Percentiles rank a stretch among this genome's conserved stretches.
Evolutionary conservation across 2,113 vertebrate genomes (phyloP).

Genomic region (Heterotis niloticus): DNA sequence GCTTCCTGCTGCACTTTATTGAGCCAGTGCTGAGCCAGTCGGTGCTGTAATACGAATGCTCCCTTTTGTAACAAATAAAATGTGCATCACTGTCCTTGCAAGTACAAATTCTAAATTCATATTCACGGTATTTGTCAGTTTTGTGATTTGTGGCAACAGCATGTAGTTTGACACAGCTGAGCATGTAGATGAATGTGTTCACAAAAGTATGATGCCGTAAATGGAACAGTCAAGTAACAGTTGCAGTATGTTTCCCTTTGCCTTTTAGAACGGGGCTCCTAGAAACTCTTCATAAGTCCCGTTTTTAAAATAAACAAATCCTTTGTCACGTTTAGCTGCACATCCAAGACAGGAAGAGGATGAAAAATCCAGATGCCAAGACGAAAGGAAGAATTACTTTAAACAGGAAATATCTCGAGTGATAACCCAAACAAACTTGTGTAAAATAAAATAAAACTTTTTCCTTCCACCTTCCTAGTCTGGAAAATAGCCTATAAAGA

Average conservation of each 20-base stretch:
- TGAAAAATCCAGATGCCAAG: not conserved
- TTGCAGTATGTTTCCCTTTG: not conserved
- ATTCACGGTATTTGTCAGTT: too few relatives aligned
- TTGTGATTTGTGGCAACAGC: too few relatives aligned
- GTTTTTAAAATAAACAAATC: not conserved
- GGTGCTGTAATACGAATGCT: too few relatives aligned
- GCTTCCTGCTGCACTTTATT: constrained; percentile 22
- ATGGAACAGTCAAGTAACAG: not conserved
- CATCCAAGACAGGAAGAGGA: not conserved
- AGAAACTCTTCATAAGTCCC: not conserved
- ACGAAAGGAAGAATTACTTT: not conserved
- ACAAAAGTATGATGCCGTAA: too few relatives aligned
- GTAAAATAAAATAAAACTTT: not conserved
- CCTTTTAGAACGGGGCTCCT: not conserved
- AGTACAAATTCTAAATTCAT: too few relatives aligned
- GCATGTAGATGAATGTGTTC: too few relatives aligned
- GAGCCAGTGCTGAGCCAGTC: too few relatives aligned
- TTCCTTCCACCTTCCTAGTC: not conserved
- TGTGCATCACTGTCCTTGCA: too few relatives aligned
- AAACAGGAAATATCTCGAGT: constrained; percentile 6
- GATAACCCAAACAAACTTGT: not conserved
- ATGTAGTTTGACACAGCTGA: too few relatives aligned
- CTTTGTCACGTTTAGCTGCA: not conserved
- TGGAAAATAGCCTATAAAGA: constrained; percentile 1
- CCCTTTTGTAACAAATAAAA: too few relatives aligned